Conservation (phyloP, 2,888 invertebrate species). For the Tenthredo notha region DNA sequence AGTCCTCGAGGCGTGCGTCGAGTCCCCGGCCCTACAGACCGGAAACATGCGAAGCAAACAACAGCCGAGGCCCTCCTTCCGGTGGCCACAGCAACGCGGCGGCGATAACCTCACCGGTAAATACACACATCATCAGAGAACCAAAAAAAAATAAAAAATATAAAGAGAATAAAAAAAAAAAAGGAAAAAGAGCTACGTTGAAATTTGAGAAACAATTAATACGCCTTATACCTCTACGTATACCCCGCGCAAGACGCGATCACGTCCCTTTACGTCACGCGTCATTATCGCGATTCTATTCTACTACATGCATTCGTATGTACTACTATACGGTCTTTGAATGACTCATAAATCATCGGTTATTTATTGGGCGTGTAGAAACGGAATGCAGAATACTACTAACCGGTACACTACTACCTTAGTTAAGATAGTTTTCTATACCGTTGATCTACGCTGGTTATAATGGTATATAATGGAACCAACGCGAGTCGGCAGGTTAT, state of each 20-base stretch:
- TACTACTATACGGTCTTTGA: not conserved
- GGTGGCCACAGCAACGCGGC: constrained; percentile 83
- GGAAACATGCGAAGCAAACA: constrained; percentile 85
- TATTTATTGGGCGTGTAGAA: constrained; percentile 25
- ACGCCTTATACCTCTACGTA: not conserved
- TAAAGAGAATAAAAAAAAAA: not conserved
- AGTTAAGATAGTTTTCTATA: not conserved
- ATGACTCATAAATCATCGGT: constrained; percentile 30
- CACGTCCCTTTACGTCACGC: constrained; percentile 8
- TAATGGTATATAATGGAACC: not conserved
- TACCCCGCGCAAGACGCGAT: not conserved
- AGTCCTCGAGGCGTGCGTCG: constrained; percentile 74
- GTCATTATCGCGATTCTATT: constrained; percentile 8
- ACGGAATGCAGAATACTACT: not conserved
- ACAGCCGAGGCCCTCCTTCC: constrained; percentile 86
- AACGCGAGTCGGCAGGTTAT: constrained; percentile 9
- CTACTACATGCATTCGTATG: not conserved
- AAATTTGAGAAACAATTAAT: constrained; percentile 22
- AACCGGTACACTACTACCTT: not conserved
- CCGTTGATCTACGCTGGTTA: not conserved
- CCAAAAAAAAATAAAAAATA: not conserved
- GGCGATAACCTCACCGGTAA: constrained; percentile 82
- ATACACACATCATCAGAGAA: constrained; percentile 64
- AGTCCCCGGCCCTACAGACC: constrained; percentile 76
- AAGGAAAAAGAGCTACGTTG: not conserved